Percentiles rank a stretch among this genome's conserved stretches.
Evolutionary conservation across 2,113 vertebrate genomes (phyloP).

Genomic region (Montifringilla adamsi): DNA sequence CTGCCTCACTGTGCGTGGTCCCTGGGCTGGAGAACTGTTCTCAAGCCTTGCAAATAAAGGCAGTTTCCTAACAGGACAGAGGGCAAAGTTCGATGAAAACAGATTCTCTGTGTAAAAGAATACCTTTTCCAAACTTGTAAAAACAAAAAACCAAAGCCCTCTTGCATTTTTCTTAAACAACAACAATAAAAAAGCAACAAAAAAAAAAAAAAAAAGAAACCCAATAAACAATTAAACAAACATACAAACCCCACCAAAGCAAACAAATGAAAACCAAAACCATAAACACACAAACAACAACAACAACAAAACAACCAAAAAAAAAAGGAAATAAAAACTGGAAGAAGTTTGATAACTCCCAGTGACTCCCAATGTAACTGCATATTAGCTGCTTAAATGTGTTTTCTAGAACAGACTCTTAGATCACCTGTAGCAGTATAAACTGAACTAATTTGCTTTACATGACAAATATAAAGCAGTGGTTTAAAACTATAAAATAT

Average conservation of each 20-base stretch:
- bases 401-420: background rate
- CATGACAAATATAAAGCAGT: background rate
- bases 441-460: background rate
- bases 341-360: background rate
- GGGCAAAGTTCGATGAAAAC: background rate
- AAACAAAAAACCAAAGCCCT: background rate
- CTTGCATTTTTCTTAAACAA: background rate
- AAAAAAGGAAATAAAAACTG: background rate
- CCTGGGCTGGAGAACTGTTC: background rate
- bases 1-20: background rate
- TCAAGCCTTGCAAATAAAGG: background rate
- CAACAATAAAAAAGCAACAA: background rate
- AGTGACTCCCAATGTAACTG: background rate
- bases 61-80: background rate
- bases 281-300: too few relatives aligned
- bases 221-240: background rate
- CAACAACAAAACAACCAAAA: background rate
- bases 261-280: background rate
- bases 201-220: too few relatives aligned
- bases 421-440: background rate
- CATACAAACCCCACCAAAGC: background rate
- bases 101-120: background rate
- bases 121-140: background rate
- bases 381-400: background rate
- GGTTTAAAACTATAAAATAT: background rate